These are phyloP conservation scores for Rhopalosiphum maidis DNA, from an alignment of 1,140 invertebrate species.

Conservation along the genomic window DNA sequence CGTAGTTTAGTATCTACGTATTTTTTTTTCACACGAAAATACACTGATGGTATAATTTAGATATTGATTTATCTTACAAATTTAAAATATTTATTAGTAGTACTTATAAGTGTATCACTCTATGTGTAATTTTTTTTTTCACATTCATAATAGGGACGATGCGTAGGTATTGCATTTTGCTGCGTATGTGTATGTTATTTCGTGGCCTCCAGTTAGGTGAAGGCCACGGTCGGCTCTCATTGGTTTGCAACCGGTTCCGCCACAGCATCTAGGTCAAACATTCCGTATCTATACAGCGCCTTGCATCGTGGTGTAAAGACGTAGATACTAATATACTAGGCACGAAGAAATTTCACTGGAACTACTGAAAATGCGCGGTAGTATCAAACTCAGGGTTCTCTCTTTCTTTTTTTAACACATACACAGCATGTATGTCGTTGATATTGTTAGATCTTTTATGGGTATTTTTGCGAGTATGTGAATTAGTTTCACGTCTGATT, in stretches of 20 bases:
- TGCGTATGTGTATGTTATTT: slow-evolving; percentile 8
- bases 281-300: slow-evolving; percentile 35
- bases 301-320: slow-evolving; percentile 12
- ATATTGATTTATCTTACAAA: background rate
- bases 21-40: background rate
- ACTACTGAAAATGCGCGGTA: background rate
- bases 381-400: background rate
- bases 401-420: slow-evolving; percentile 17
- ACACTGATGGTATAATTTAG: background rate
- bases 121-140: background rate
- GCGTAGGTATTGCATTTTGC: background rate
- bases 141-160: background rate
- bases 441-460: background rate
- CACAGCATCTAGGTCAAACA: slow-evolving; percentile 54
- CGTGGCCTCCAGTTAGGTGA: slow-evolving; percentile 56
- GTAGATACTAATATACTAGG: background rate
- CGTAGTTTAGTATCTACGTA: background rate
- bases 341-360: slow-evolving; percentile 36
- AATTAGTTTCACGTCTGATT: slow-evolving; percentile 30
- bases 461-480: background rate
- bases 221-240: slow-evolving; percentile 56
- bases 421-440: background rate
- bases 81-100: background rate
- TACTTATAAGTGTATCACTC: background rate
- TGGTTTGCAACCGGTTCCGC: slow-evolving; percentile 56